Percentiles rank a stretch among this genome's conserved stretches.
Evolutionary conservation across 2,113 vertebrate genomes (phyloP).

Genomic region (Panthera tigris): DNA sequence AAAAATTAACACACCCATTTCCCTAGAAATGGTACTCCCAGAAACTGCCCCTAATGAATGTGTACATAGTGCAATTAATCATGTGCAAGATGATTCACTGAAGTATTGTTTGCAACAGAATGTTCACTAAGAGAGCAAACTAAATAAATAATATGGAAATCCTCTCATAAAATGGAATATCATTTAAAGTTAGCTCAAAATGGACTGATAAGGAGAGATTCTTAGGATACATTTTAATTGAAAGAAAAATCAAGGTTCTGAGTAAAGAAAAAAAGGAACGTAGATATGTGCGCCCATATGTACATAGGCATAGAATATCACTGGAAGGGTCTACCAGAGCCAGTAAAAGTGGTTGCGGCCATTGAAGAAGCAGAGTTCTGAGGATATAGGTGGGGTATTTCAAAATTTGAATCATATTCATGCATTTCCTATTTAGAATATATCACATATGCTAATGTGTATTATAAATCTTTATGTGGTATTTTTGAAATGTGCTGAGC

Average conservation of each 20-base stretch:
- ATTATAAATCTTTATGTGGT: not conserved
- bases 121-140: not conserved
- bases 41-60: not conserved
- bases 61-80: not conserved
- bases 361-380: not conserved
- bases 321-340: not conserved
- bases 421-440: not conserved
- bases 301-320: not conserved
- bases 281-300: not conserved
- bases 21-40: not conserved
- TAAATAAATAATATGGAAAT: conserved; percentile 11
- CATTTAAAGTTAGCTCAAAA: not conserved
- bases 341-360: not conserved
- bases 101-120: not conserved
- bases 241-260: not conserved
- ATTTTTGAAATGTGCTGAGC: not conserved
- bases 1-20: not conserved
- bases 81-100: not conserved
- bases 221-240: not conserved
- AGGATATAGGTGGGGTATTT: not conserved
- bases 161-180: not conserved
- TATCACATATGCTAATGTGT: not conserved
- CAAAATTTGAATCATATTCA: conserved; percentile 11
- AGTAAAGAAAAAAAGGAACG: not conserved
- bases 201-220: not conserved